Conservation (phyloP, 2,888 invertebrate species). For the Hartigia nigra region DNA sequence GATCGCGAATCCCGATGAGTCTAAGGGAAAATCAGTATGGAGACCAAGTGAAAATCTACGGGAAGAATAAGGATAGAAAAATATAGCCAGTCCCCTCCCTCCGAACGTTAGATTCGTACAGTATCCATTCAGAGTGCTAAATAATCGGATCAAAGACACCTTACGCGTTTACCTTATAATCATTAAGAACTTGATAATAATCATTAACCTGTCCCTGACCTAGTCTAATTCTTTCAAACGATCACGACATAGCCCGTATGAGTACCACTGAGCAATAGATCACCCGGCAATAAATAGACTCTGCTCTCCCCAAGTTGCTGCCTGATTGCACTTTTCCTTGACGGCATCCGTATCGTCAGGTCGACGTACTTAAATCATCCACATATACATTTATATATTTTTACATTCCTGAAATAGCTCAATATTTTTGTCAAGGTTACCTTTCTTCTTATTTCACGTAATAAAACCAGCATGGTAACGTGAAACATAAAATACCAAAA, state of each 20-base stretch:
- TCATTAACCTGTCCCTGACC: neutral
- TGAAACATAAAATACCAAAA: neutral
- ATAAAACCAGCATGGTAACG: neutral
- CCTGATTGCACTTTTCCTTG: conserved; percentile 55
- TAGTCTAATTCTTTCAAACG: neutral
- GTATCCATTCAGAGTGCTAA: neutral
- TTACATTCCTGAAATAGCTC: neutral
- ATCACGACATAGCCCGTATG: conserved; percentile 15
- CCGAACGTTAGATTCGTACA: neutral
- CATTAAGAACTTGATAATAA: neutral
- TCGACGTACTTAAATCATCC: neutral
- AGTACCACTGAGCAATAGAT: conserved; percentile 48
- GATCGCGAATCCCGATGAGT: conserved; percentile 13
- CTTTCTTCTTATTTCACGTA: neutral
- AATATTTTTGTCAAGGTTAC: neutral
- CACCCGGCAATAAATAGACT: conserved; percentile 49
- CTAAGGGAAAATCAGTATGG: neutral
- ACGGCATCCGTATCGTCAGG: conserved; percentile 26
- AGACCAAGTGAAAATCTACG: neutral
- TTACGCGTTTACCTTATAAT: neutral
- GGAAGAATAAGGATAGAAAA: neutral
- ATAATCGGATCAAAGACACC: neutral
- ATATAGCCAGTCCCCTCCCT: neutral
- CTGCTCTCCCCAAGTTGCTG: conserved; percentile 38
- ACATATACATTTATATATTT: neutral